These are phyloP conservation scores for Himalopsyche kuldschensis DNA, from an alignment of 2,888 invertebrate species.

Conservation along the genomic window DNA sequence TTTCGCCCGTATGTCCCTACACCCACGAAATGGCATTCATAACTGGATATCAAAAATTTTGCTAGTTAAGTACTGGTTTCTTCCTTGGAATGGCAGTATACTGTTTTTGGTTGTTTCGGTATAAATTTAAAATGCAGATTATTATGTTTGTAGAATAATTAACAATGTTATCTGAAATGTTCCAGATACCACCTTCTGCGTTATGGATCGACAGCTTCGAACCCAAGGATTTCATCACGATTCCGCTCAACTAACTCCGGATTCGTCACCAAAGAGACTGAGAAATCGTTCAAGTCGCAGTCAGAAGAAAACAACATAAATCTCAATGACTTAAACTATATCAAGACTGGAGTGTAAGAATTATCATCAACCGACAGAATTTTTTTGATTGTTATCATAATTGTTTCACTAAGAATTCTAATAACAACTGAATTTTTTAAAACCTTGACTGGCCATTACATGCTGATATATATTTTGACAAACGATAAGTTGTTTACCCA, in stretches of 20 bases:
- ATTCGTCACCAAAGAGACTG: slow-evolving; percentile 15
- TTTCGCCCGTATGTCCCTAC: no score
- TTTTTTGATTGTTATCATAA: no score
- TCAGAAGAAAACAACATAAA: slow-evolving; percentile 6
- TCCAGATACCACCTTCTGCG: slow-evolving; percentile 35
- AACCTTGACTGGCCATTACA: no score
- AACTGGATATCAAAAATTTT: no score
- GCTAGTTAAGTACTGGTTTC: no score
- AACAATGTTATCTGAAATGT: not conserved
- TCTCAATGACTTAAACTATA: not conserved
- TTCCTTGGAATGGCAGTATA: no score
- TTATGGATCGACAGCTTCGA: slow-evolving; percentile 32
- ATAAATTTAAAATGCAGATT: not conserved
- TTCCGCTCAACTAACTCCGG: slow-evolving; percentile 29
- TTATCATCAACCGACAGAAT: no score
- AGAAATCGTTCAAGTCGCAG: slow-evolving; percentile 30
- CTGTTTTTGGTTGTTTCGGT: no score
- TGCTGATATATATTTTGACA: no score
- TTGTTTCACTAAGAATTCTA: not conserved
- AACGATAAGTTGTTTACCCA: no score
- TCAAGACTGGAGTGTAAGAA: not conserved
- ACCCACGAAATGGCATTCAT: no score
- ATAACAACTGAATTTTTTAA: no score
- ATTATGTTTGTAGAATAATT: not conserved
- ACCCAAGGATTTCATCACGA: slow-evolving; percentile 29